Percentiles rank a stretch among this genome's conserved stretches.
Evolutionary conservation across 2,797 vertebrate genomes (phyloP).

Genomic region (Hozukius guyotensis): DNA sequence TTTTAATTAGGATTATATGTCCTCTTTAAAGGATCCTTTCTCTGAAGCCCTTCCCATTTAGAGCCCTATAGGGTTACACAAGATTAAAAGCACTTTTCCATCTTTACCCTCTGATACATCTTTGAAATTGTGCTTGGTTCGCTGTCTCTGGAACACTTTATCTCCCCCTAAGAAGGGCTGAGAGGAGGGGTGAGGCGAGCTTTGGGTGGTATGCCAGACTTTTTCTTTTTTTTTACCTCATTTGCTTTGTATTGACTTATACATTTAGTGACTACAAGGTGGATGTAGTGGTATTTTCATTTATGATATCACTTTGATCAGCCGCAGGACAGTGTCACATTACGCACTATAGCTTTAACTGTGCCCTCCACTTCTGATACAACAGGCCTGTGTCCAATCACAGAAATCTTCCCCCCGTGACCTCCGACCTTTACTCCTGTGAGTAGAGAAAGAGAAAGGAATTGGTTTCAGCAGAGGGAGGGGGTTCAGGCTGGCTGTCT

Average conservation of each 20-base stretch:
- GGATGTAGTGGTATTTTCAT: conserved; percentile 62
- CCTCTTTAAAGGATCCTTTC: conserved; percentile 74
- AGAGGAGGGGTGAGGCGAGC: conserved; percentile 57
- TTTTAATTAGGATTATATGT: conserved; percentile 84
- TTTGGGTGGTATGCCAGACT: conserved; percentile 50
- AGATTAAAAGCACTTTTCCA: conserved; percentile 84
- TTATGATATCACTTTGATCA: conserved; percentile 77
- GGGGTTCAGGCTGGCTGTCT: conserved; percentile 56
- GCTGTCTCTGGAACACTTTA: conserved; percentile 81
- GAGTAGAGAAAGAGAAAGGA: conserved; percentile 74
- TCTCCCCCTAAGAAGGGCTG: conserved; percentile 61
- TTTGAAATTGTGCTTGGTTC: conserved; percentile 77
- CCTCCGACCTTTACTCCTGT: conserved; percentile 75
- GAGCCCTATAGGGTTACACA: conserved; percentile 80
- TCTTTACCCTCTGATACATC: conserved; percentile 77
- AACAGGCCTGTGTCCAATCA: conserved; percentile 81
- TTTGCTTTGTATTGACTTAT: conserved; percentile 62
- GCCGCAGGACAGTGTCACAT: conserved; percentile 45
- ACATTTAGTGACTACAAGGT: conserved; percentile 47
- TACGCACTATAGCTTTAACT: conserved; percentile 48
- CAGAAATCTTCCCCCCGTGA: conserved; percentile 73
- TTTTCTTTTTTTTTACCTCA: conserved; percentile 15
- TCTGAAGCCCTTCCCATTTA: conserved; percentile 74
- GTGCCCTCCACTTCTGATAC: conserved; percentile 68
- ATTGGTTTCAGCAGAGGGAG: conserved; percentile 72